phyloP scores from a whole-genome alignment of 2,888 invertebrate genomes.

The Ligdia adustata region DNA sequence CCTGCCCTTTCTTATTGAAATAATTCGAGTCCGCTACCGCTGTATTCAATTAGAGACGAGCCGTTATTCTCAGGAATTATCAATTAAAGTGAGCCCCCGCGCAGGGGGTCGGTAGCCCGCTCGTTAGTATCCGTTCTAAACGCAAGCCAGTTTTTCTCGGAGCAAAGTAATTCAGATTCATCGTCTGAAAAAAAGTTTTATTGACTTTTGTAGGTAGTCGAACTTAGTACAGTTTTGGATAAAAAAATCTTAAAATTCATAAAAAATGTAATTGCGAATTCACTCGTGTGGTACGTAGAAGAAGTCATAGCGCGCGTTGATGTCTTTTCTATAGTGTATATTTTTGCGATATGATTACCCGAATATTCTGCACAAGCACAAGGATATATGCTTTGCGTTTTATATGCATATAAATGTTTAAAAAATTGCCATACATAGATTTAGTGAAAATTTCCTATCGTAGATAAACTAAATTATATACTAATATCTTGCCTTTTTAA shows the following conservation, averaged over 20 bases:
- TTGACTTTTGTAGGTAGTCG: neutral
- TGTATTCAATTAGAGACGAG: slow-evolving; percentile 65
- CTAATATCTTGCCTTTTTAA: no score
- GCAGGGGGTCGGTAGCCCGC: slow-evolving; percentile 43
- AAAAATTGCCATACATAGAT: no score
- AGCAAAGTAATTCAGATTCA: neutral
- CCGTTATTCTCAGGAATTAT: slow-evolving; percentile 60
- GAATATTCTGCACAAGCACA: no score
- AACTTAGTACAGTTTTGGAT: no score
- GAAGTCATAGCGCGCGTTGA: slow-evolving; percentile 43
- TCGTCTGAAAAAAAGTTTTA: neutral
- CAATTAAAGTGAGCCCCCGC: slow-evolving; percentile 51
- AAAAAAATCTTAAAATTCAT: no score
- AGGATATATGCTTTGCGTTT: no score
- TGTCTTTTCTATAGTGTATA: slow-evolving; percentile 48
- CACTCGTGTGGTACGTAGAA: no score
- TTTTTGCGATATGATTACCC: no score
- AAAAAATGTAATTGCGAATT: no score
- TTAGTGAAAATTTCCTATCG: no score
- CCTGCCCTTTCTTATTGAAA: slow-evolving; percentile 72
- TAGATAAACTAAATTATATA: no score
- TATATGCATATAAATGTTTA: no score
- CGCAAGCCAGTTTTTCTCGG: slow-evolving; percentile 22
- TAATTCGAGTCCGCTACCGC: slow-evolving; percentile 65
- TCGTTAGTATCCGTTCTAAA: slow-evolving; percentile 43